Evolutionary conservation across 2,797 vertebrate species (phyloP).

Genomic region (Allobates femoralis): DNA sequence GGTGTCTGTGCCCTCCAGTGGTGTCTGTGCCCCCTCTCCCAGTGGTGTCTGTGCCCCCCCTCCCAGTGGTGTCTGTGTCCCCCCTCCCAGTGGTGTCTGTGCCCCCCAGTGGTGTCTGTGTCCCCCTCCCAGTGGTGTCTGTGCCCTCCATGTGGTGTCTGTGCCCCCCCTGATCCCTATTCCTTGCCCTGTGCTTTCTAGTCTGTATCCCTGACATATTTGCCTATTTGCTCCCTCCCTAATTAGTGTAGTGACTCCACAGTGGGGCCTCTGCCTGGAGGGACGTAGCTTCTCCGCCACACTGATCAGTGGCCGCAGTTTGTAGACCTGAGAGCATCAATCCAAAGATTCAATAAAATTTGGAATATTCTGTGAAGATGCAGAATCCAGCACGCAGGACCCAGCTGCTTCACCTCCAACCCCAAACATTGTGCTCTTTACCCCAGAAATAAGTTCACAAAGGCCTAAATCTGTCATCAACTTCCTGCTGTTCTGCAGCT

Average conservation of each 20-base stretch:
- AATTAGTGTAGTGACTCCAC: slow-evolving; percentile 42
- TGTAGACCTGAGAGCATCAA: background rate
- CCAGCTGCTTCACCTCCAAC: background rate
- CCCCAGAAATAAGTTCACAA: background rate
- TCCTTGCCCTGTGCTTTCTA: slow-evolving; percentile 2
- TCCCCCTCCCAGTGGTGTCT: background rate
- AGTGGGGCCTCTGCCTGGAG: slow-evolving; percentile 33
- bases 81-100: too few species aligned
- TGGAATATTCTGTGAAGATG: background rate
- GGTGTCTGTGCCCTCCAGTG: too few species aligned
- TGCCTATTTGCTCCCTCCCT: slow-evolving; percentile 47
- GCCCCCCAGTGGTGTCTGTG: background rate
- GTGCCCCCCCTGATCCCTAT: too few species aligned
- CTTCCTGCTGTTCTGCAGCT: background rate
- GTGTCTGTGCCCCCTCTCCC: too few species aligned
- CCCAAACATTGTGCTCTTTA: background rate
- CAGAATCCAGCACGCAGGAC: background rate
- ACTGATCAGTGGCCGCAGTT: background rate
- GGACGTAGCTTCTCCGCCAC: background rate
- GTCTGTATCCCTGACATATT: slow-evolving; percentile 24
- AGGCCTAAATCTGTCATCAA: background rate
- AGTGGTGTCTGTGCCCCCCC: background rate
- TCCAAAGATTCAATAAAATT: background rate
- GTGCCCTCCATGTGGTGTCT: too few species aligned
- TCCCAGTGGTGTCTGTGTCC: too few species aligned